Percentiles rank a stretch among this genome's conserved stretches.
phyloP scores from a whole-genome alignment of 2,797 vertebrate genomes.

The Takifugu rubripes region DNA sequence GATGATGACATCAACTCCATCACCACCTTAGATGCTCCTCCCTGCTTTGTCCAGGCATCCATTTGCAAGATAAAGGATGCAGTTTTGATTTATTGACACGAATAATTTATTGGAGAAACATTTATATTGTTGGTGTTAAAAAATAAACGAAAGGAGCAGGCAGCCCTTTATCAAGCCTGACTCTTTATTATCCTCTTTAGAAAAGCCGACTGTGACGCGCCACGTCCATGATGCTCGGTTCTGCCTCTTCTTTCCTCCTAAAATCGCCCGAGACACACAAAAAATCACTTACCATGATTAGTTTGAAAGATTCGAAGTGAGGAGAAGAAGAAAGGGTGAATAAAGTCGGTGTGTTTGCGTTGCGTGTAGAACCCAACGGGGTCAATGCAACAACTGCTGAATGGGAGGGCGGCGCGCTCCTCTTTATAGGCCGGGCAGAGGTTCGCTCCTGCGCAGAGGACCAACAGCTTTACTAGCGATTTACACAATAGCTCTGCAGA shows the following conservation, averaged over 20 bases:
- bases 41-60: conserved; percentile 1
- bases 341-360: conserved; percentile 48
- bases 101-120: too few species aligned
- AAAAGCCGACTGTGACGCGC: not conserved
- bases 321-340: conserved; percentile 26
- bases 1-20: conserved; percentile 24
- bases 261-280: not conserved
- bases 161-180: not conserved
- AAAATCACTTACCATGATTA: conserved; percentile 61
- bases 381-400: conserved; percentile 71
- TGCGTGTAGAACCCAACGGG: conserved; percentile 68
- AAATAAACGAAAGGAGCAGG: too few species aligned
- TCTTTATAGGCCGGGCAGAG: conserved; percentile 49
- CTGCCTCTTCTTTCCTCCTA: not conserved
- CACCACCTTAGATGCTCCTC: conserved; percentile 43
- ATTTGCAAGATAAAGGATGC: too few species aligned
- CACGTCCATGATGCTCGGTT: not conserved
- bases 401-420: conserved; percentile 52
- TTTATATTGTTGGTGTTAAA: too few species aligned
- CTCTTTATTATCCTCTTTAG: not conserved
- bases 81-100: too few species aligned
- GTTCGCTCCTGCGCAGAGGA: conserved; percentile 22
- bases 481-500: too few species aligned
- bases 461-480: not conserved
- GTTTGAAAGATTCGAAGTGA: conserved; percentile 17